A percentile compares a stretch with the other conserved stretches of the same genome.
Evolutionary conservation across 2,888 invertebrate genomes (phyloP).

Genomic region (Silvanus unidentatus): DNA sequence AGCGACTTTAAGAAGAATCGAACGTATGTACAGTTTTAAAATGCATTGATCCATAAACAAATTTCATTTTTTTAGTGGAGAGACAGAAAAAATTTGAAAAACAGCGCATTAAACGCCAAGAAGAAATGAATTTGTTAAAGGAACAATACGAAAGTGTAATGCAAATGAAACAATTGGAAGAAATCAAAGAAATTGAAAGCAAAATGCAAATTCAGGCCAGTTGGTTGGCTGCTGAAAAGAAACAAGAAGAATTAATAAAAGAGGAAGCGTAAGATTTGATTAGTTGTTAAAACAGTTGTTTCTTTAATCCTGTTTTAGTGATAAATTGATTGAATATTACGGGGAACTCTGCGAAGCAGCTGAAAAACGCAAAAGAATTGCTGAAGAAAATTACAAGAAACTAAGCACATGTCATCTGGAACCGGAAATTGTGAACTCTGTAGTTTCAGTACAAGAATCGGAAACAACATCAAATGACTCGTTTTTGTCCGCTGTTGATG

Average conservation of each 20-base stretch:
- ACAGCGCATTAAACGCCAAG: slow-evolving; percentile 32
- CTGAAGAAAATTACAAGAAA: slow-evolving; percentile 33
- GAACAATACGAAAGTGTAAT: slow-evolving; percentile 38
- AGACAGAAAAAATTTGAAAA: slow-evolving; percentile 31
- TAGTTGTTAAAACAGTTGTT: neutral
- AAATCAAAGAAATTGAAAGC: slow-evolving; percentile 33
- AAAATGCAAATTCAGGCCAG: slow-evolving; percentile 35
- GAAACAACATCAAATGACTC: slow-evolving; percentile 16
- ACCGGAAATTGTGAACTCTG: no score
- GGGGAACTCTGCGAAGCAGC: slow-evolving; percentile 57
- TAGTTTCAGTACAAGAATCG: neutral
- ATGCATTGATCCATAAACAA: neutral
- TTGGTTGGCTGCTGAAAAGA: slow-evolving; percentile 31
- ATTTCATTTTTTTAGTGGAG: slow-evolving; percentile 33
- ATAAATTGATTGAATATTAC: slow-evolving; percentile 58
- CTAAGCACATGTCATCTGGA: slow-evolving; percentile 25
- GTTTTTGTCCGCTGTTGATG: slow-evolving; percentile 17
- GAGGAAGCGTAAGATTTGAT: slow-evolving; percentile 41
- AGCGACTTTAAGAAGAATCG: slow-evolving; percentile 36
- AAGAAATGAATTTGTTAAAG: slow-evolving; percentile 31
- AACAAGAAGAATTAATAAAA: slow-evolving; percentile 36
- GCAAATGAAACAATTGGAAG: slow-evolving; percentile 32
- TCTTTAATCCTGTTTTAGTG: slow-evolving; percentile 43
- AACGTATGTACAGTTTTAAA: slow-evolving; percentile 33
- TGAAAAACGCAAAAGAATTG: slow-evolving; percentile 48